phyloP scores from a whole-genome alignment of 2,797 vertebrate species.

The Pitangus sulphuratus region DNA sequence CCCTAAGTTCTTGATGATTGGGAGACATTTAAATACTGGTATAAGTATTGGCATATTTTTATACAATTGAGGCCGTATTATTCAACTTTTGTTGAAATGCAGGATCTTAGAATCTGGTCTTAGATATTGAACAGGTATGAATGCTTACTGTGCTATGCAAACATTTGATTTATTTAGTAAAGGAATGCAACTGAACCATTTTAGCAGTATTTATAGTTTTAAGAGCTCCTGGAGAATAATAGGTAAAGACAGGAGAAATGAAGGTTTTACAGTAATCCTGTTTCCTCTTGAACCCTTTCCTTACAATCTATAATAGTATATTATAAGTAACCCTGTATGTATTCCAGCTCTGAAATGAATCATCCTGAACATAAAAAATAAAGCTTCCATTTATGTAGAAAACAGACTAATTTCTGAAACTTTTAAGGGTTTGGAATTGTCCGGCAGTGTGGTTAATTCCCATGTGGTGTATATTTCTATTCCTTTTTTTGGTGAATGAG shows the following conservation, averaged over 20 bases:
- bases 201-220: background rate
- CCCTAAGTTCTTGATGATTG: background rate
- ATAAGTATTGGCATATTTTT: background rate
- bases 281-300: background rate
- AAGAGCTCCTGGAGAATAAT: background rate
- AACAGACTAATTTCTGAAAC: slow-evolving; percentile 41
- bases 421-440: slow-evolving; percentile 48
- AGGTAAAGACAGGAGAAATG: background rate
- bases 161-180: background rate
- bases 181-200: background rate
- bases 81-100: background rate
- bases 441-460: slow-evolving; percentile 30
- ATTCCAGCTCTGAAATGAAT: slow-evolving; percentile 1
- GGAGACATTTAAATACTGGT: background rate
- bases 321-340: background rate
- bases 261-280: background rate
- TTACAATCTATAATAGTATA: background rate
- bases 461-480: slow-evolving; percentile 41
- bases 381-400: background rate
- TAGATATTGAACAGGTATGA: background rate
- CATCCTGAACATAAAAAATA: background rate
- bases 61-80: background rate
- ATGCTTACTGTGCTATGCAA: background rate
- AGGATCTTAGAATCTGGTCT: background rate
- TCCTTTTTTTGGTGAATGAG: slow-evolving; percentile 42